These are phyloP conservation scores for Diplolepis rosae DNA, from an alignment of 2,888 invertebrate genomes.

Conservation along the genomic window DNA sequence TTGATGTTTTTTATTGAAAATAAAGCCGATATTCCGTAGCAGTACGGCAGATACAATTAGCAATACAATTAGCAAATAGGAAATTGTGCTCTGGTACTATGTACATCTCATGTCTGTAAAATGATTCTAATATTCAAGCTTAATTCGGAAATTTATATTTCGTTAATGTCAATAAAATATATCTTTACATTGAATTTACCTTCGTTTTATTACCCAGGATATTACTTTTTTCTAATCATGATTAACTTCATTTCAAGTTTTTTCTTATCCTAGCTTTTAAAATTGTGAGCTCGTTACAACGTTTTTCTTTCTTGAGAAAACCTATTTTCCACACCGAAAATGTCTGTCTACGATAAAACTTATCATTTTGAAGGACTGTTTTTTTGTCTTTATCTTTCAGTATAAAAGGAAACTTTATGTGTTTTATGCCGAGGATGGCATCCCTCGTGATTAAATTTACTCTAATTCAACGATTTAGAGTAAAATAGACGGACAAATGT, in stretches of 20 bases:
- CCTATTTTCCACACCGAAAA: too few relatives aligned
- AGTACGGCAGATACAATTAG: too few relatives aligned
- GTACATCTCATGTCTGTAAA: too few relatives aligned
- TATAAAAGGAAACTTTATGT: neutral
- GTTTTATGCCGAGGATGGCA: neutral
- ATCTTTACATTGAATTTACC: neutral
- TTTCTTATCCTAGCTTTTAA: neutral
- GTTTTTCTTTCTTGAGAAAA: too few relatives aligned
- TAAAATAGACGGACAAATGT: slow-evolving; percentile 6
- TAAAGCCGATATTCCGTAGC: too few relatives aligned
- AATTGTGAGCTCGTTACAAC: neutral
- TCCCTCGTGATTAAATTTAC: neutral
- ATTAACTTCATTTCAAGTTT: neutral
- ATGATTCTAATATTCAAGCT: too few relatives aligned
- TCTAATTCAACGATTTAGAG: slow-evolving; percentile 32
- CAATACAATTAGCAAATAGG: neutral
- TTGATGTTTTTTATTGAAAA: too few relatives aligned
- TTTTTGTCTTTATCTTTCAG: neutral
- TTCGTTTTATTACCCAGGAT: neutral
- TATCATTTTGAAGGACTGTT: neutral
- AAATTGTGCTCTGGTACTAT: neutral
- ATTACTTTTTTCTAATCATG: neutral
- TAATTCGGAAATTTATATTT: neutral
- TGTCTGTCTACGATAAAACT: too few relatives aligned
- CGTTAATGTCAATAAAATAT: neutral